A percentile compares a stretch with the other conserved stretches of the same genome.
These are phyloP conservation scores for Tribolium freemani DNA, from an alignment of 2,888 invertebrate species.

Conservation along the genomic window DNA sequence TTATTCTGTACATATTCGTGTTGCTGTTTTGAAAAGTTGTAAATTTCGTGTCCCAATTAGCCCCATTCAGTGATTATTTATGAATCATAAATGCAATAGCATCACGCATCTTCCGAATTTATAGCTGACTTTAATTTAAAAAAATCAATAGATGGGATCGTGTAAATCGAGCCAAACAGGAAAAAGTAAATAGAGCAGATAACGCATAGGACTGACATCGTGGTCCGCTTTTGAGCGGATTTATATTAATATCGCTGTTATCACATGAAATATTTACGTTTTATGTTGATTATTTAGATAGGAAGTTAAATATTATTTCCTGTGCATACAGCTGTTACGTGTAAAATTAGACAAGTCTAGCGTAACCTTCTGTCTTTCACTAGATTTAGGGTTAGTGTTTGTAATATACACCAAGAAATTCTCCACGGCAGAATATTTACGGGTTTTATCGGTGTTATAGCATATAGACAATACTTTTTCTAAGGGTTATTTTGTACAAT, in stretches of 20 bases:
- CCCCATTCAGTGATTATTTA: slow-evolving; percentile 14
- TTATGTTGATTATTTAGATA: slow-evolving; percentile 41
- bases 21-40: slow-evolving; percentile 21
- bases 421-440: slow-evolving; percentile 60
- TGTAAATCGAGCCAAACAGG: slow-evolving; percentile 11
- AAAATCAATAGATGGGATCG: slow-evolving; percentile 6
- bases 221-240: slow-evolving; percentile 25
- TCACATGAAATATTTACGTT: slow-evolving; percentile 42
- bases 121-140: slow-evolving; percentile 3
- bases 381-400: slow-evolving; percentile 51
- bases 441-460: slow-evolving; percentile 52
- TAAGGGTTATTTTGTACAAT: slow-evolving; percentile 33
- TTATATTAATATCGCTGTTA: slow-evolving; percentile 42
- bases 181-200: slow-evolving; percentile 15
- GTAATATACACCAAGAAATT: slow-evolving; percentile 52
- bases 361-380: slow-evolving; percentile 63
- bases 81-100: slow-evolving; percentile 11
- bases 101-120: slow-evolving; percentile 12
- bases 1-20: slow-evolving; percentile 26
- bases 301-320: slow-evolving; percentile 45
- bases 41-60: slow-evolving; percentile 18
- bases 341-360: slow-evolving; percentile 39
- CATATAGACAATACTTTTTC: slow-evolving; percentile 46
- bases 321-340: slow-evolving; percentile 44
- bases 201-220: slow-evolving; percentile 7